Evolutionary conservation across 1,140 invertebrate species (phyloP), one percentile per base, ranked within the genome.

Genomic region (Steinernema feltiae): DNA sequence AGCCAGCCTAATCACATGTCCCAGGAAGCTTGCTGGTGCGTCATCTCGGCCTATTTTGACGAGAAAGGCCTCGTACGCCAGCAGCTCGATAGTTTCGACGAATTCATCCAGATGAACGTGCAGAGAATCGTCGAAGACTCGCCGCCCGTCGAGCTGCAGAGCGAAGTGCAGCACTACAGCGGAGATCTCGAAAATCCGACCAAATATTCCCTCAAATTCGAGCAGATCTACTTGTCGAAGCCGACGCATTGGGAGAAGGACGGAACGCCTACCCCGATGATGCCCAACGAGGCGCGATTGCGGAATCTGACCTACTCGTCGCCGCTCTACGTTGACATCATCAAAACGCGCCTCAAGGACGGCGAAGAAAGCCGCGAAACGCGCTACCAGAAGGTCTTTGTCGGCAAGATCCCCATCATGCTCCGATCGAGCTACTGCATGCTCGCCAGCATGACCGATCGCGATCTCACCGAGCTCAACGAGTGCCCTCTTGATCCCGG

Each of bases 231-330:
- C 87, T 87, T 99, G 32, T 98, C 95, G 0, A 98, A 98, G 87
- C 96, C 96, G 1, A 99, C 96, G 12, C 97, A 98, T 90, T 98
- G 96, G 96, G 96, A 98, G 88, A 98, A 98, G 89, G 96, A 99
- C 90, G 96, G 96, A 86, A 94, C 95, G 0, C 94, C 95, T 30
- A 94, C 93, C 77, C 94, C 94, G 75, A 97, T 99, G 94, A 98
- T 98, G n/a, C 96, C 96, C 15, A 99, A 99, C 87, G 96, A 98
- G 89, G 84, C 84, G 70, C 83, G 84, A 76, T 75, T 85, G 12
- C 75, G 84, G 21, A 85, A 85, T 77, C 71, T 85, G 41, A 85
- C 84, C 0, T 98, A 98, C 87, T 97, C 95, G 1, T 95, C 97
- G 12, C 97, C 97, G 0, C 88, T 99, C 0, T 99, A 98, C 88